Percentiles rank a stretch among this genome's conserved stretches.
These are phyloP conservation scores for Melanotaenia parkinsoni DNA, from an alignment of 2,797 vertebrate genomes.

Conservation along the genomic window DNA sequence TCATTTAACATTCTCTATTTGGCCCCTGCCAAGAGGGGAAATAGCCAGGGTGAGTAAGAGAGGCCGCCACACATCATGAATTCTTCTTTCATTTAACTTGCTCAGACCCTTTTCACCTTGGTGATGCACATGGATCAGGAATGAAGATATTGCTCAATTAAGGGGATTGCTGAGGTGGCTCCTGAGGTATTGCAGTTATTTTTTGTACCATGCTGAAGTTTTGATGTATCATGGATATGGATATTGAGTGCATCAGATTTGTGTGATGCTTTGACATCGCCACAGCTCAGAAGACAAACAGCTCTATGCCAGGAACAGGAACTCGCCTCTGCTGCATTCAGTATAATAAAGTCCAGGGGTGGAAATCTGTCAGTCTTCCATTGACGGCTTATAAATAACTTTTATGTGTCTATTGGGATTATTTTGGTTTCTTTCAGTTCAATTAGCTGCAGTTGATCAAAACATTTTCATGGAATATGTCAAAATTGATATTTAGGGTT, in stretches of 20 bases:
- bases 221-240: constrained; percentile 79
- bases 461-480: constrained; percentile 67
- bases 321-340: constrained; percentile 41
- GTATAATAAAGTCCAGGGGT: constrained; percentile 55
- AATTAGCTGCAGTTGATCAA: constrained; percentile 68
- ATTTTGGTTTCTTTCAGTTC: constrained; percentile 66
- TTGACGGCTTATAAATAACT: constrained; percentile 55
- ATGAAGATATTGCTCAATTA: constrained; percentile 84
- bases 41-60: constrained; percentile 80
- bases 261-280: constrained; percentile 71
- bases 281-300: constrained; percentile 47
- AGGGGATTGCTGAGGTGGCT: constrained; percentile 74
- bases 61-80: constrained; percentile 82
- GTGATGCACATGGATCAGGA: constrained; percentile 74
- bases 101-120: constrained; percentile 82
- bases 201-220: constrained; percentile 62
- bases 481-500: constrained; percentile 57
- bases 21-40: constrained; percentile 84
- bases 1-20: constrained; percentile 88
- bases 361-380: constrained; percentile 58
- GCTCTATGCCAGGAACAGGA: constrained; percentile 44
- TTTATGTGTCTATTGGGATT: constrained; percentile 52
- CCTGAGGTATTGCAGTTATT: constrained; percentile 71
- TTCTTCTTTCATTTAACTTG: constrained; percentile 85
- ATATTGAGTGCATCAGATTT: constrained; percentile 75